Evolutionary conservation across 2,113 vertebrate genomes (phyloP).

Genomic region (Brienomyrus longianalis): DNA sequence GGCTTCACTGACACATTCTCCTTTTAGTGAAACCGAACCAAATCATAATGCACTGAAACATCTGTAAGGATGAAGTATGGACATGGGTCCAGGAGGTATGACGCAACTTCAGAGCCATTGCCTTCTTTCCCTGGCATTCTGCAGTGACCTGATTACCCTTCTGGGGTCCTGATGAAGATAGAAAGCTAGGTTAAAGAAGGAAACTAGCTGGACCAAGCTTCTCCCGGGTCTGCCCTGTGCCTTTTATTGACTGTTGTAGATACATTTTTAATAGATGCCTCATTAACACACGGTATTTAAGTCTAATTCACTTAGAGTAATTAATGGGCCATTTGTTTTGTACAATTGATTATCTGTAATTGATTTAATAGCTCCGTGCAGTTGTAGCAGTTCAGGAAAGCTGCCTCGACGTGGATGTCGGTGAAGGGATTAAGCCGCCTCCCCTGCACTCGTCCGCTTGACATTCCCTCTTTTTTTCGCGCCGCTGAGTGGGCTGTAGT

Average conservation of each 20-base stretch:
- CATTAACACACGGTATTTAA: background rate
- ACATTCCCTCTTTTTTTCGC: background rate
- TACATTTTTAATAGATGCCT: background rate
- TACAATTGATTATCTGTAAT: background rate
- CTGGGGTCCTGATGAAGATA: background rate
- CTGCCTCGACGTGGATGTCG: background rate
- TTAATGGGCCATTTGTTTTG: slow-evolving; percentile 1
- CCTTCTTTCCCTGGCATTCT: background rate
- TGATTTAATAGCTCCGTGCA: background rate
- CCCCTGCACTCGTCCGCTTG: background rate
- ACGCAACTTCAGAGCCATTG: background rate
- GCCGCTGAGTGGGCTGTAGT: background rate
- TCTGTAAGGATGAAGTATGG: background rate
- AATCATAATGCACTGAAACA: background rate
- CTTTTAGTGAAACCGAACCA: background rate
- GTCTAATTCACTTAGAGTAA: background rate
- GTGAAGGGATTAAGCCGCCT: background rate
- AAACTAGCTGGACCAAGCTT: background rate
- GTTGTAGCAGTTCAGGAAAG: background rate
- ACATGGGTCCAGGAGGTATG: background rate
- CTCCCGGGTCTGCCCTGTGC: background rate
- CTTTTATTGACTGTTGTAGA: background rate
- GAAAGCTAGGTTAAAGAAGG: background rate
- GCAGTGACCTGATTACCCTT: background rate
- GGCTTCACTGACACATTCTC: background rate